Evolutionary conservation across 2,797 vertebrate genomes (phyloP), one percentile per base, ranked within the genome.

Genomic region (Decapterus maruadsi): DNA sequence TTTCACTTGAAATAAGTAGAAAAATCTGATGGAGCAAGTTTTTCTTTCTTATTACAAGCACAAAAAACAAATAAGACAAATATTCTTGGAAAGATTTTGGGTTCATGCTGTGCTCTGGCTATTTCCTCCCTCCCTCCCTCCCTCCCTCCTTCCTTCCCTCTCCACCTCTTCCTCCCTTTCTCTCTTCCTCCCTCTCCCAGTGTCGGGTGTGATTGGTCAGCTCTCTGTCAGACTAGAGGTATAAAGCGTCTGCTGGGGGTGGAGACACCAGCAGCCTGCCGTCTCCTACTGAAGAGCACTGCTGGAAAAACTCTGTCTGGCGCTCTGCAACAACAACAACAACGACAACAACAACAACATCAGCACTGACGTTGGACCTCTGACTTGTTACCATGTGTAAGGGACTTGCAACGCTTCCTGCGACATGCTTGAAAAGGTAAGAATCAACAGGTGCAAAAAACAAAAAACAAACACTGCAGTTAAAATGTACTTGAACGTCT

Each of bases 401-500:
- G 90, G 97, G 97, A 91, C 96, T 98, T 0, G 96, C 96, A 29
- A 96, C 96, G 0, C 96, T 98, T 56, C 97, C 97, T 36, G 96
- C 97, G 46, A 97, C 97, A 78, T 99, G 97, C 94, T 88, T 98
- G 83, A 97, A 96, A 96, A 97, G 97, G 98, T 94, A 82, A 90
- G 90, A 29, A 2, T 8, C 19, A 43, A n/a, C 12, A 46, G 3
- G 51, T 71, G 31, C 26, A 26, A 26, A 26, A 3, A 26, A 26
- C 1, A 26, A 14, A n/a, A n/a, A 8, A 1, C 20, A 54, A 65
- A 58, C 57, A 36, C 29, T 8, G 26, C 42, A n/a, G 36, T 36
- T 20, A 26, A 26, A 26, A 26, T 26, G 26, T 26, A 26, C 26
- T 26, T 26, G 0, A 13, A 40, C 2, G 29, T 48, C 20, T 59